Conservation (phyloP, 2,113 vertebrate species). For the Brachypodius melanocephalos region DNA sequence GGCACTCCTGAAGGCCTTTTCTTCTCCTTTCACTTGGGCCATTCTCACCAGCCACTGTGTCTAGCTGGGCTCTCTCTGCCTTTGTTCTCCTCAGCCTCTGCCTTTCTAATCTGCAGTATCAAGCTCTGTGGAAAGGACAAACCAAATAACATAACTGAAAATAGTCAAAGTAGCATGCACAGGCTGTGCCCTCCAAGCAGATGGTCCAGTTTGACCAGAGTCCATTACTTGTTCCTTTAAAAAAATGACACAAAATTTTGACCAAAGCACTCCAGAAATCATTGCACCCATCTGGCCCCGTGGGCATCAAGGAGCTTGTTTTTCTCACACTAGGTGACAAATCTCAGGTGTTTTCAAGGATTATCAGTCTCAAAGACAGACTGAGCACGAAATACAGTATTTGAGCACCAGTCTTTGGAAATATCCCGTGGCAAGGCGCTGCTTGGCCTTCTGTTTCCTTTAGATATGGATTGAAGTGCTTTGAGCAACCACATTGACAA, state of each 20-base stretch:
- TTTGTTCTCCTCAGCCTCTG: neutral
- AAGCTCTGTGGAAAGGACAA: neutral
- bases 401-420: neutral
- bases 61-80: neutral
- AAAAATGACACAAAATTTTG: neutral
- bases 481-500: neutral
- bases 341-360: neutral
- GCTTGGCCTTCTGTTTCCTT: neutral
- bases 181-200: neutral
- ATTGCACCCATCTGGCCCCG: neutral
- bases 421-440: neutral
- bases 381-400: neutral
- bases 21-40: neutral
- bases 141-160: neutral
- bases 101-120: neutral
- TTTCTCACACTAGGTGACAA: neutral
- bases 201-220: neutral
- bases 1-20: neutral
- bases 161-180: neutral
- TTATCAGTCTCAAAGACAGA: neutral
- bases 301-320: neutral
- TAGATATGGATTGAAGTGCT: neutral
- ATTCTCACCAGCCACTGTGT: neutral
- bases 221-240: neutral
- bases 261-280: neutral